Conservation (phyloP, 2,888 invertebrate genomes). For the Acrobasis consociella region DNA sequence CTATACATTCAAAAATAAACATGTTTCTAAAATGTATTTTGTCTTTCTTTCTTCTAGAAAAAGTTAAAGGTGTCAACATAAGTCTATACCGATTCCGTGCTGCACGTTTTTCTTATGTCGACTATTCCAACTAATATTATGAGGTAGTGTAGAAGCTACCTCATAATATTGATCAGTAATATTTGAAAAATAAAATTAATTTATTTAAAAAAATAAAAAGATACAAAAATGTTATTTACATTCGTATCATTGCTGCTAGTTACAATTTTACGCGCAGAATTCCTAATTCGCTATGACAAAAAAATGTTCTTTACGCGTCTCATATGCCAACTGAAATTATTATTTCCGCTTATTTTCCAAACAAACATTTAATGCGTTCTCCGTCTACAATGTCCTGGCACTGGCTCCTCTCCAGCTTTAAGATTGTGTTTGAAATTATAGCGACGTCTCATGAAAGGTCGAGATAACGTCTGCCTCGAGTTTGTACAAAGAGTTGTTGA, state of each 20-base stretch:
- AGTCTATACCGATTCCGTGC: too few relatives aligned
- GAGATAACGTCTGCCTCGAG: slow-evolving; percentile 38
- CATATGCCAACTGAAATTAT: slow-evolving; percentile 20
- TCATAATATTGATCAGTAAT: too few relatives aligned
- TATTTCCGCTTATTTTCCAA: slow-evolving; percentile 17
- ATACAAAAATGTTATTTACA: not conserved
- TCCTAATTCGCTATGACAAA: slow-evolving; percentile 5
- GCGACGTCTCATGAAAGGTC: slow-evolving; percentile 54
- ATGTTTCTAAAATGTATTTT: too few relatives aligned
- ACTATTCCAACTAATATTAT: not conserved
- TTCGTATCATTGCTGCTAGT: slow-evolving; percentile 16
- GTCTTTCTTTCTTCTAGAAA: too few relatives aligned
- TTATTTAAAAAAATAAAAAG: too few relatives aligned
- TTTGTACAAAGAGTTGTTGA: slow-evolving; percentile 8
- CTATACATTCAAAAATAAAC: too few relatives aligned
- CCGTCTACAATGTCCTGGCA: slow-evolving; percentile 48
- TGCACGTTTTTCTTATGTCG: not conserved
- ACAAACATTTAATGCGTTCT: slow-evolving; percentile 29
- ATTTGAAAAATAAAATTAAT: too few relatives aligned
- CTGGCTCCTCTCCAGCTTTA: slow-evolving; percentile 71
- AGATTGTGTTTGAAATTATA: slow-evolving; percentile 72
- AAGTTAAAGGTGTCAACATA: too few relatives aligned
- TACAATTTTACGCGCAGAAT: slow-evolving; percentile 12
- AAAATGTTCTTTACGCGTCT: slow-evolving; percentile 19
- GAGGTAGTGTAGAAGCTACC: too few relatives aligned